Evolutionary conservation across 1,140 invertebrate species (phyloP), one percentile per base, ranked within the genome.

Genomic region (Lutraria rhynchaena): DNA sequence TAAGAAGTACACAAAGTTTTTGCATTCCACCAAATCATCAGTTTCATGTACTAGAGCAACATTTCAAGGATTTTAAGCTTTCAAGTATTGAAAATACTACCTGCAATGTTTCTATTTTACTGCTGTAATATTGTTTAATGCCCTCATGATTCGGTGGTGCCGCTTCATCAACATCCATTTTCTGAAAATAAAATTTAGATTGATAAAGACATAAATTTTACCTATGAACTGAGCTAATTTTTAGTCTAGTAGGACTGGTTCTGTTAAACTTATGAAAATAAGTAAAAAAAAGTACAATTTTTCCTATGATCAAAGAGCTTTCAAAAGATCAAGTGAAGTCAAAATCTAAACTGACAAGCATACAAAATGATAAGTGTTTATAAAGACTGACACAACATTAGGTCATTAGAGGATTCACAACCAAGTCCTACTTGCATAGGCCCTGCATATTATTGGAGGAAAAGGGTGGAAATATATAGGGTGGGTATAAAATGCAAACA

Each of bases 21-120:
- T n/a, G n/a, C n/a, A n/a, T n/a, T n/a, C n/a, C n/a, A n/a, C n/a
- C n/a, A n/a, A n/a, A n/a, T n/a, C n/a, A n/a, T n/a, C n/a, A n/a
- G n/a, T n/a, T n/a, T n/a, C n/a, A n/a, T n/a, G n/a, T n/a, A n/a
- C n/a, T n/a, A n/a, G n/a, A n/a, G n/a, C n/a, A n/a, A n/a, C n/a
- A n/a, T n/a, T n/a, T n/a, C n/a, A n/a, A n/a, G n/a, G n/a, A 41
- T 41, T 41, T 15, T 7, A 41, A 41, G 37, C 37, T 15, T 41
- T 41, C 37, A 41, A 41, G 37, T 41, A 37, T 13, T 29, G 11
- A 5, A 60, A 63, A 61, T 19, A 29, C 67, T 86, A 93, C 92
- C 91, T 99, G 97, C 3, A 99, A 93, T 92, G 99, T 98, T 93
- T 99, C 98, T 78, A 99, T 99, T 94, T 99, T 99, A 44, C 97